Base-by-base conservation (phyloP, 2,888 invertebrate species). In the Philopedon plagiatum region DNA sequence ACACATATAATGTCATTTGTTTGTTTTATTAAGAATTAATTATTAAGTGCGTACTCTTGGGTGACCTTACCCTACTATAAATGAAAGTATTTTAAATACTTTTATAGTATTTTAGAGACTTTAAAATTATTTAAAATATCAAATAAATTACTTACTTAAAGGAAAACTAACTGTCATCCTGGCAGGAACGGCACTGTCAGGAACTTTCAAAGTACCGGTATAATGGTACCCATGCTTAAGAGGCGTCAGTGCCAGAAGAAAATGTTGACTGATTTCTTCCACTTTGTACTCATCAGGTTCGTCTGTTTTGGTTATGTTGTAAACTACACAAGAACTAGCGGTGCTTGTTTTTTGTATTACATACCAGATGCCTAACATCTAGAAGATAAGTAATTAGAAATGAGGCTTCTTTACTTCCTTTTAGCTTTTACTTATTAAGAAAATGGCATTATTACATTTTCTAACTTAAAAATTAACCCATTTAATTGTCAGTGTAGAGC, bases 291-390 rank as follows among this genome's bases (percentile, higher is more conserved):
- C 88, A 11, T 90, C 90, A 0, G 93, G 93, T 81, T 93, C 93
- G 0, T 89, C 88, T 0, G 90, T 90, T 75, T 86, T 86, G 0
- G 92, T 92, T 85, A 93, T 93, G 86, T 94, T 94, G 85, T 94
- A 94, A 1, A 90, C 90, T 79, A 94, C 89, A 84, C 94, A 95
- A 78, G 90, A 89, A 65, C 94, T 94, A 0, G 92, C 93, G 0
- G 94, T 94, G 5, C 93, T 92, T 1, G 94, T 94, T 85, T 94
- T 94, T 85, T 94, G 92, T 39, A 94, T 89, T 11, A 92, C 94
- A 84, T 92, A 93, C 94, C 94, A 95, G 13, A 91, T 85, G 0
- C 94, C 94, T 69, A 94, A 85, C 85, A 94, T 88, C 94, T 94
- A 46, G 85, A 57, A 86, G 76, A 29, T 29, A 34, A 58, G 23